phyloP scores from a whole-genome alignment of 2,797 vertebrate genomes.

The Sebastes trivittatus region DNA sequence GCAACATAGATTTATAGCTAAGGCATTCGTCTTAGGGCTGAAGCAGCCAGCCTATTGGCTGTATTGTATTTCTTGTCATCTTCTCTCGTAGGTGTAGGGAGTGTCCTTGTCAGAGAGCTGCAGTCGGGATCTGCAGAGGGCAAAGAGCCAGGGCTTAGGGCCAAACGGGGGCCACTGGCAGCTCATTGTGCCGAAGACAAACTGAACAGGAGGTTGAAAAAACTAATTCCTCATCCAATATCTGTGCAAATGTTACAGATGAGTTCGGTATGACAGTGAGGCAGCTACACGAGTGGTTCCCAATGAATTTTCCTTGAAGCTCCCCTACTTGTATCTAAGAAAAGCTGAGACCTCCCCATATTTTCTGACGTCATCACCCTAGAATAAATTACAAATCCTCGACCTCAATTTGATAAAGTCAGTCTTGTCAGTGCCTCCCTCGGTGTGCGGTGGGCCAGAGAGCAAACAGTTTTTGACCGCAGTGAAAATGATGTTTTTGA shows the following conservation, averaged over 20 bases:
- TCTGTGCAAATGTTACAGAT: conserved; percentile 33
- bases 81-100: conserved; percentile 70
- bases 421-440: too few relatives aligned
- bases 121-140: conserved; percentile 77
- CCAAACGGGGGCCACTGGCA: conserved; percentile 59
- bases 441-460: accelerated
- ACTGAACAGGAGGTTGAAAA: conserved; percentile 45
- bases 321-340: too few relatives aligned
- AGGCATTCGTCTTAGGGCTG: conserved; percentile 58
- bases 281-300: too few relatives aligned
- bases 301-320: too few relatives aligned
- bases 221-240: conserved; percentile 37
- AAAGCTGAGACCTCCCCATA: too few relatives aligned
- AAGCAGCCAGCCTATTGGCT: conserved; percentile 58
- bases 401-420: too few relatives aligned
- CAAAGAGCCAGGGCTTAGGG: conserved; percentile 73
- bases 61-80: conserved; percentile 70
- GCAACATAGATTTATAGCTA: conserved; percentile 75
- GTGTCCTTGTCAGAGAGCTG: conserved; percentile 78
- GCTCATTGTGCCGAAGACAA: conserved; percentile 61
- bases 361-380: too few relatives aligned
- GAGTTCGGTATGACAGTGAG: conserved; percentile 1
- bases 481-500: too few relatives aligned
- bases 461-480: too few relatives aligned
- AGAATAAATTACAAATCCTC: too few relatives aligned